Base-by-base conservation (phyloP, 1,140 invertebrate genomes). In the Aphidius ervi region DNA sequence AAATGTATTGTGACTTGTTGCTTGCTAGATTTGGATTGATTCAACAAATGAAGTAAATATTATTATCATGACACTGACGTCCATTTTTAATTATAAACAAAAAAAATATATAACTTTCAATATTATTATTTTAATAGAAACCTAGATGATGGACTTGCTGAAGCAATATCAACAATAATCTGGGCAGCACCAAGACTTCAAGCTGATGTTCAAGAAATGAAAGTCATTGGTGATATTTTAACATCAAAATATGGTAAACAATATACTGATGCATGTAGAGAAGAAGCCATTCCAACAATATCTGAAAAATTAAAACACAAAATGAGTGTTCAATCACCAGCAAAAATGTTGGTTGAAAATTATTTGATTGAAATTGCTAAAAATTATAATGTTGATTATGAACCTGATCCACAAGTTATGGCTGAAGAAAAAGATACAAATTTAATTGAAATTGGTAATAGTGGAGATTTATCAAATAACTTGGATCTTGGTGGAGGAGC, bases 1-100 rank as follows among this genome's bases (percentile, higher is more conserved):
- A 99, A 83, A 99, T 99, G 95, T 99, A 97, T 75, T 99, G 97
- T 82, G 98, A 99, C 82, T 79, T 99, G 23, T 77, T 99, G n/a
- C 79, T 99, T 16, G 96, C 97, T 4, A 85, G 97, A 74, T 99
- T 99, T 82, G 98, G 97, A 10, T 82, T 99, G 2, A 89, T 99
- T 54, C 93, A 97, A 66, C 95, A 98, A 81, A 96, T 97, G 89
- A 98, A 98, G 86, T 91, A 81, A 83, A 82, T 74, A 49, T 58
- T 23, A 16, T 16, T 16, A 16, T 16, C 16, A 16, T 16, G 16
- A 16, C 16, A 16, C 16, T 16, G 16, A 0, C 16, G 16, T 16
- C 16, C 16, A 16, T 16, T 16, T 16, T 16, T 16, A 16, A 16
- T 16, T 16, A 16, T 16, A 16, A 16, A 16, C 40, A 48, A 45